Evolutionary conservation across 2,888 invertebrate species (phyloP).

Genomic region (Pterostichus niger): DNA sequence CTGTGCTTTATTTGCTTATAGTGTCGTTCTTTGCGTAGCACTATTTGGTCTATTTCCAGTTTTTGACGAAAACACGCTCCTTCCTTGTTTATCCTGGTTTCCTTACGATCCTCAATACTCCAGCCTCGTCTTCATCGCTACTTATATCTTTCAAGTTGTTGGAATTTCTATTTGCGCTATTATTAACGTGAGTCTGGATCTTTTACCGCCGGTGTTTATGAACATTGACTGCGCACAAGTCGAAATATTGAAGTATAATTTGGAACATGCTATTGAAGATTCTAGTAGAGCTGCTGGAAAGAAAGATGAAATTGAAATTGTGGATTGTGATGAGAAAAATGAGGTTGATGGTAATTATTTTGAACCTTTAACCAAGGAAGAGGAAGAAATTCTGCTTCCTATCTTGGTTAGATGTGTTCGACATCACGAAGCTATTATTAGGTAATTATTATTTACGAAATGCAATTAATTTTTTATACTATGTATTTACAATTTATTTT

Average conservation of each 20-base stretch:
- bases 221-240: slow-evolving; percentile 5
- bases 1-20: neutral
- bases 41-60: neutral
- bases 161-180: neutral
- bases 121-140: neutral
- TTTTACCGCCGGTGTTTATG: slow-evolving; percentile 11
- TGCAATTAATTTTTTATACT: too few relatives aligned
- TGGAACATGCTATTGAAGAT: slow-evolving; percentile 7
- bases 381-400: neutral
- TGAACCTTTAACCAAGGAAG: neutral
- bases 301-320: neutral
- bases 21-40: neutral
- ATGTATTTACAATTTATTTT: too few relatives aligned
- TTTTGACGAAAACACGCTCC: neutral
- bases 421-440: neutral
- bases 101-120: neutral
- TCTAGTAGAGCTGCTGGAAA: slow-evolving; percentile 1
- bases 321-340: neutral
- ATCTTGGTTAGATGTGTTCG: neutral
- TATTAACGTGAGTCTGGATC: slow-evolving; percentile 6
- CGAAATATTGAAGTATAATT: slow-evolving; percentile 5
- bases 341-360: neutral
- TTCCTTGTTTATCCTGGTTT: neutral
- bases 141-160: slow-evolving; percentile 11
- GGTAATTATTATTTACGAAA: neutral